Percentiles rank a stretch among this genome's conserved stretches.
These are phyloP conservation scores for Pelosia muscerda DNA, from an alignment of 2,888 invertebrate genomes.

Conservation along the genomic window DNA sequence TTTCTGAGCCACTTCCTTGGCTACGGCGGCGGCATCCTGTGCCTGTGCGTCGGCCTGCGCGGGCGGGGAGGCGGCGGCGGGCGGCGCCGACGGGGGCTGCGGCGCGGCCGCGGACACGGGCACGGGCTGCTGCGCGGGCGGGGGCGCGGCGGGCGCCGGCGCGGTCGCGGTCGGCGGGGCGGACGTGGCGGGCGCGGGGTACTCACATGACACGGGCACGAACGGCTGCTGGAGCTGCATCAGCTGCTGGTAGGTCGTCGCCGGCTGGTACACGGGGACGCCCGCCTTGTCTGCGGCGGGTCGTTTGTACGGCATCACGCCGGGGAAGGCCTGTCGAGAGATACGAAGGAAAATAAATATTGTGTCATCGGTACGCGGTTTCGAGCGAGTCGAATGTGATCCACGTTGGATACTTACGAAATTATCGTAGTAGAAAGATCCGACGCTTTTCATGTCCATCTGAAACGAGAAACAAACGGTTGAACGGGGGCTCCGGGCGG, in stretches of 20 bases:
- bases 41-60: constrained; percentile 51
- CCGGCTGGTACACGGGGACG: constrained; percentile 98
- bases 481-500: constrained; percentile 66
- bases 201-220: constrained; percentile 99
- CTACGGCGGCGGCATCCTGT: constrained; percentile 83
- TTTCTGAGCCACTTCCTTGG: constrained; percentile 94
- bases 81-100: constrained; percentile 60
- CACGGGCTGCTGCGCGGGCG: constrained; percentile 86
- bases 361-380: background rate
- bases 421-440: constrained; percentile 98
- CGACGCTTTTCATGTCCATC: constrained; percentile 98
- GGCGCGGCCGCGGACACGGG: constrained; percentile 72
- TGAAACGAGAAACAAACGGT: constrained; percentile 89
- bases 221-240: constrained; percentile 98
- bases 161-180: constrained; percentile 86
- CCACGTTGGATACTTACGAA: constrained; percentile 92
- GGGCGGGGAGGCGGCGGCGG: constrained; percentile 76
- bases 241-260: constrained; percentile 97
- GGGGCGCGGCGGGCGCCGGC: constrained; percentile 70
- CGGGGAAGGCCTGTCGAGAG: constrained; percentile 93
- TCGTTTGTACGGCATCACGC: constrained; percentile 98
- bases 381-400: constrained; percentile 11
- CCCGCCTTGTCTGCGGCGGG: constrained; percentile 98
- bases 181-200: constrained; percentile 91
- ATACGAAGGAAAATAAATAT: constrained; percentile 31